These are phyloP conservation scores for Phataginus tetradactyla DNA, from an alignment of 2,797 vertebrate species.

Conservation along the genomic window DNA sequence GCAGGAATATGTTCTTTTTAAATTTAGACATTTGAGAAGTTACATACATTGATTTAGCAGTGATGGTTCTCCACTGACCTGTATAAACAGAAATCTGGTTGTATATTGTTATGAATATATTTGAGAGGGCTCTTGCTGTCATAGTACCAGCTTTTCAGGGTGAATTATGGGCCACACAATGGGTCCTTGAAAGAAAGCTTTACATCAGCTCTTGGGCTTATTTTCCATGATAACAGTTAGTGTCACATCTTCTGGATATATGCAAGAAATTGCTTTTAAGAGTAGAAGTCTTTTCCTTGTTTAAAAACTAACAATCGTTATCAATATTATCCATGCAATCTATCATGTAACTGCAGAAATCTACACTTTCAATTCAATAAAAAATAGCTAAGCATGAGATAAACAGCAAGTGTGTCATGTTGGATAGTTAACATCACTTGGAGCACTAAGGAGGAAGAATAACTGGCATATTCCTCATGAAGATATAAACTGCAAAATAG, in stretches of 20 bases:
- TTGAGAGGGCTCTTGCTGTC: conserved; percentile 85
- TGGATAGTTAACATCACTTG: neutral
- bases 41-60: conserved; percentile 88
- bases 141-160: conserved; percentile 58
- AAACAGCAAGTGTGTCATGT: neutral
- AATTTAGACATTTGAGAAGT: conserved; percentile 84
- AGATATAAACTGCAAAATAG: neutral
- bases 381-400: neutral
- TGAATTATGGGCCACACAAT: conserved; percentile 69
- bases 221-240: neutral
- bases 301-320: neutral
- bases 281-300: neutral
- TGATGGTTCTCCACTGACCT: conserved; percentile 92
- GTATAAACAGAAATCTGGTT: conserved; percentile 88
- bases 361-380: neutral
- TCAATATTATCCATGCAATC: neutral
- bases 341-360: neutral
- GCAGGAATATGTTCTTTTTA: conserved; percentile 85
- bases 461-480: neutral
- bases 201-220: neutral
- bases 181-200: conserved; percentile 67
- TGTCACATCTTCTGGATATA: neutral
- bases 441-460: neutral
- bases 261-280: neutral
- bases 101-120: conserved; percentile 90